Evolutionary conservation across 2,888 invertebrate species (phyloP), one percentile per base, ranked within the genome.

Genomic region (Tenthredo mesomela): DNA sequence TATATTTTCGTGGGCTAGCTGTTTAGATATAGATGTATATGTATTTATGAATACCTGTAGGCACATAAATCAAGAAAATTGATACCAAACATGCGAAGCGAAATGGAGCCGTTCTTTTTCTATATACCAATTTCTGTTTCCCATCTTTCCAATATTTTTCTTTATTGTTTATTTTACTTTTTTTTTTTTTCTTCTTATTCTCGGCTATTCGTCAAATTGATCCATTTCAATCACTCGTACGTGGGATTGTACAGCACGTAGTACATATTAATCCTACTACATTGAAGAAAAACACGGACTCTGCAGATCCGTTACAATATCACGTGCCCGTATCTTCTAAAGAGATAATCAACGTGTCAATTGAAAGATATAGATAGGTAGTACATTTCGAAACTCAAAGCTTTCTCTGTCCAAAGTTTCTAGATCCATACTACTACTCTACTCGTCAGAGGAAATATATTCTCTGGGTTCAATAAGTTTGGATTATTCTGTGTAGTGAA

Each of bases 181-280:
- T 75, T 54, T 33, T 25, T 9, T 21, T 47, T 75, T 54, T 33
- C 54, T 50, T 54, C 9, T 29, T 29, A 7, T 54, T 21, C 15
- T n/a, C 33, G 12, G 18, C 21, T 29, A n/a, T 61, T 33, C 50
- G n/a, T 18, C 29, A 61, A 61, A 61, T 80, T 58, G 61, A 21
- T 80, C 61, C n/a, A 65, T 40, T 80, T 15, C 40, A 80, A 80
- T 80, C 37, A 61, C 21, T 61, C 0, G 37, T 12, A 65, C 80
- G 77, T 37, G 61, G 9, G 21, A 61, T 61, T 29, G 47, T 50
- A 50, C 18, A 29, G 50, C 50, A 43, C 73, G 21, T 21, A 43
- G n/a, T 50, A 18, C 0, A 6, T 25, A 47, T 7, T 73, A 77
- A 77, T 77, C 77, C 77, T 33, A 33, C 29, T 29, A 33, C 18